Evolutionary conservation across 2,888 invertebrate species (phyloP), one percentile per base, ranked within the genome.

Genomic region (Protonemura montana): DNA sequence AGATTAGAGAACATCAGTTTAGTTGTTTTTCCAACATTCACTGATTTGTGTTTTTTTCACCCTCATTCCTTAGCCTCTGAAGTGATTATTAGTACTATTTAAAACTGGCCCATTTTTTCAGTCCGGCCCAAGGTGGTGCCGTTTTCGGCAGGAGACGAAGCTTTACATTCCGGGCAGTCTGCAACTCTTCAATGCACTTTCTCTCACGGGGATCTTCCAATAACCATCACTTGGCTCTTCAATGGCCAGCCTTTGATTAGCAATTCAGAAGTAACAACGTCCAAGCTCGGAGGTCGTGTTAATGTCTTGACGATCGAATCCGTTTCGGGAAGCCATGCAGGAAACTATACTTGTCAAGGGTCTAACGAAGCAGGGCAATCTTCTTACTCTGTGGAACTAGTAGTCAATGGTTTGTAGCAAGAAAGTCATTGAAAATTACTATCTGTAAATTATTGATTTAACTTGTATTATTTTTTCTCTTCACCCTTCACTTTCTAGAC

Each of bases 331-430:
- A 90, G 91, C 85, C 93, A 94, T 89, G 92, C 93, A 27, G 94
- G 94, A 85, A 92, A 93, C 87, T 94, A 93, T 89, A 93, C 93
- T 26, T 94, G 94, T 89, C 90, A 91, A 82, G 94, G 93, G n/a
- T 90, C 91, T 86, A 94, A 94, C 89, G 89, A 89, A 87, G 93
- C 93, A 25, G 94, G 93, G 87, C 90, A 90, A 29, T 90, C 92
- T 80, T 92, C 91, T 88, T 92, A 92, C 89, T 91, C 93, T 30
- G 91, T 93, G 42, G 90, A 90, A 83, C 90, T 94, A 87, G 90
- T 91, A 87, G 93, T 94, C 28, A 93, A 93, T 90, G 94, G 94
- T 94, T 91, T 91, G 92, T 85, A 86, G 27, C 0, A 86, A 59
- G 35, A 35, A 35, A 35, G 3, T 35, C 3, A 3, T 35, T 35